phyloP scores from a whole-genome alignment of 2,888 invertebrate species.

The Caenorhabditis sp. region DNA sequence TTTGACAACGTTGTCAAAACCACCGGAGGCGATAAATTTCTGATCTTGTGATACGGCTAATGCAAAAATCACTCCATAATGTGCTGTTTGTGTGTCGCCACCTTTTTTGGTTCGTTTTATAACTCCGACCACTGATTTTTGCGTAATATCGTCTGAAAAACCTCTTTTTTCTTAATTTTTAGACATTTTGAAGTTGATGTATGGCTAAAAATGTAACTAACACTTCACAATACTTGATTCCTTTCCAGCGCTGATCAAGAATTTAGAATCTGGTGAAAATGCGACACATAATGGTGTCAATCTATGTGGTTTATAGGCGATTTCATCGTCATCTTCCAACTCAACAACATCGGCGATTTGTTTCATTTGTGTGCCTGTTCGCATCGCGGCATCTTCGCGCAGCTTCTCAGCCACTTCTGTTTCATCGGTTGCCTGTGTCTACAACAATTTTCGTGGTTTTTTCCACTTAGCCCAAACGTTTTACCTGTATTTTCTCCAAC shows the following conservation, averaged over 20 bases:
- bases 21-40: conserved; percentile 61
- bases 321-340: conserved; percentile 52
- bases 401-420: conserved; percentile 45
- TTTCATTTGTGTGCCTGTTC: conserved; percentile 47
- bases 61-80: conserved; percentile 58
- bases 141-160: conserved; percentile 55
- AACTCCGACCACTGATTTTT: conserved; percentile 54
- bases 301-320: conserved; percentile 57
- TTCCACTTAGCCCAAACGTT: not conserved
- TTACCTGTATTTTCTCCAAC: conserved; percentile 56
- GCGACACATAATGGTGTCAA: conserved; percentile 54
- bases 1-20: conserved; percentile 61
- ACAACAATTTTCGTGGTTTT: not conserved
- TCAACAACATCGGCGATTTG: conserved; percentile 53
- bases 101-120: conserved; percentile 53
- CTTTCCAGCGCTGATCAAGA: conserved; percentile 62
- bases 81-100: conserved; percentile 36
- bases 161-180: not conserved
- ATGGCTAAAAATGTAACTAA: conserved; percentile 34
- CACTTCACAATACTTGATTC: conserved; percentile 68
- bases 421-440: conserved; percentile 19
- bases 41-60: conserved; percentile 65
- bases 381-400: conserved; percentile 50
- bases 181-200: no score
- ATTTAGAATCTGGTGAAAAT: conserved; percentile 57